Evolutionary conservation across 2,888 invertebrate species (phyloP).

Genomic region (Lacanobia oleracea): DNA sequence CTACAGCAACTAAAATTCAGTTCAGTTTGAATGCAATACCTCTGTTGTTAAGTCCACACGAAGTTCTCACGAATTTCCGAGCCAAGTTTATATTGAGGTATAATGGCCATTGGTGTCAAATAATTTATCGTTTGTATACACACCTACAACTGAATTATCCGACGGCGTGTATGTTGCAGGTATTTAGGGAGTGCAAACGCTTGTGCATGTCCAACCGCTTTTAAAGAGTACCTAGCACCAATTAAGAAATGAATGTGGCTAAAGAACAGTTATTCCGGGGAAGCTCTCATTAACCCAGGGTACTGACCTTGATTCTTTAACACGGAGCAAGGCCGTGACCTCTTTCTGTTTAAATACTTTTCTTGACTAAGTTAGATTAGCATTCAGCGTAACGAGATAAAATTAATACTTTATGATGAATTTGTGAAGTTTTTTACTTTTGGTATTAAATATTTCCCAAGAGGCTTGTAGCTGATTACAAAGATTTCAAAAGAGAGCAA

Average conservation of each 20-base stretch:
- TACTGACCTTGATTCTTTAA: slow-evolving; percentile 1
- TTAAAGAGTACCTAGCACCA: neutral
- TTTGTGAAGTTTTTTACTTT: neutral
- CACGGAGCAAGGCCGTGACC: neutral
- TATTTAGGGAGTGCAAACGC: too few species aligned
- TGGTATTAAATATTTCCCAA: too few species aligned
- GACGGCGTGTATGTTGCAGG: too few species aligned
- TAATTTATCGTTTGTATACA: slow-evolving; percentile 1
- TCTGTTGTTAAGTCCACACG: neutral
- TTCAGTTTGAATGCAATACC: neutral
- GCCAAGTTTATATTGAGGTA: neutral
- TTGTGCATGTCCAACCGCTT: neutral
- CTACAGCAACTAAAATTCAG: too few species aligned
- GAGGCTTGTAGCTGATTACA: too few species aligned
- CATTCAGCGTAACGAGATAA: neutral
- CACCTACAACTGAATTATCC: too few species aligned
- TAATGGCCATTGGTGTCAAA: neutral
- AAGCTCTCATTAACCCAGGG: neutral
- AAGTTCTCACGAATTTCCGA: neutral
- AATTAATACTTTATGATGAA: neutral
- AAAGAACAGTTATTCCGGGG: neutral
- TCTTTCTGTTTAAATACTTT: neutral
- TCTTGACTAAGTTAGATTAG: slow-evolving; percentile 6
- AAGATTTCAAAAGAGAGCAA: too few species aligned
- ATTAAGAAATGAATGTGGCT: neutral